phyloP scores from a whole-genome alignment of 2,888 invertebrate genomes.

The Spilarctia lutea region DNA sequence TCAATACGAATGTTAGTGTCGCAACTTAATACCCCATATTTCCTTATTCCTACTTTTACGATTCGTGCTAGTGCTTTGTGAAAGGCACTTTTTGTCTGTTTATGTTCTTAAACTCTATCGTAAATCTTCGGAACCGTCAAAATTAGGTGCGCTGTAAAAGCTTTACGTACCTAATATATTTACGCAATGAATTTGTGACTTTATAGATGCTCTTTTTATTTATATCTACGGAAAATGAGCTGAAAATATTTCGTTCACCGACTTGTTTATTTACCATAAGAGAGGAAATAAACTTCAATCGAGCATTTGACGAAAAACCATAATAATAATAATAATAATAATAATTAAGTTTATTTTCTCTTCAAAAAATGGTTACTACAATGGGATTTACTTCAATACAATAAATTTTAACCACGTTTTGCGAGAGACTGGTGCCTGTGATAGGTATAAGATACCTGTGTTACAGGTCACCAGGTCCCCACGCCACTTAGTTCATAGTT shows the following conservation, averaged over 20 bases:
- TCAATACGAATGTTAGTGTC: not conserved
- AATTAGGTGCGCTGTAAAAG: slow-evolving; percentile 35
- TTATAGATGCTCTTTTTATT: slow-evolving; percentile 12
- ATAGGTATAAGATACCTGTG: no score
- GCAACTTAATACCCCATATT: slow-evolving; percentile 14
- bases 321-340: no score
- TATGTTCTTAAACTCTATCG: slow-evolving; percentile 36
- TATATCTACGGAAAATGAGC: slow-evolving; percentile 7
- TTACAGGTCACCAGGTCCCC: no score
- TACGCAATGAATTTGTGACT: slow-evolving; percentile 19
- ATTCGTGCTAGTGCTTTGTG: slow-evolving; percentile 26
- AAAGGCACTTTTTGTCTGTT: slow-evolving; percentile 32
- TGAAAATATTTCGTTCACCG: slow-evolving; percentile 8
- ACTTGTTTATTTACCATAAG: not conserved
- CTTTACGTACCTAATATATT: slow-evolving; percentile 17
- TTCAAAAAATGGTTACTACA: no score
- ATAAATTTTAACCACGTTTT: no score
- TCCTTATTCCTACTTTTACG: slow-evolving; percentile 32
- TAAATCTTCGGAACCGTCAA: slow-evolving; percentile 30
- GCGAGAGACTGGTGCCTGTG: no score
- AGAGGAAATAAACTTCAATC: not conserved
- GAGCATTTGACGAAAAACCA: not conserved
- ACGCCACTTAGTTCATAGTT: no score
- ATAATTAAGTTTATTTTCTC: no score
- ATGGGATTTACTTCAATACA: no score